Evolutionary conservation across 2,797 vertebrate species (phyloP), one percentile per base, ranked within the genome.

Genomic region (Euthynnus affinis): DNA sequence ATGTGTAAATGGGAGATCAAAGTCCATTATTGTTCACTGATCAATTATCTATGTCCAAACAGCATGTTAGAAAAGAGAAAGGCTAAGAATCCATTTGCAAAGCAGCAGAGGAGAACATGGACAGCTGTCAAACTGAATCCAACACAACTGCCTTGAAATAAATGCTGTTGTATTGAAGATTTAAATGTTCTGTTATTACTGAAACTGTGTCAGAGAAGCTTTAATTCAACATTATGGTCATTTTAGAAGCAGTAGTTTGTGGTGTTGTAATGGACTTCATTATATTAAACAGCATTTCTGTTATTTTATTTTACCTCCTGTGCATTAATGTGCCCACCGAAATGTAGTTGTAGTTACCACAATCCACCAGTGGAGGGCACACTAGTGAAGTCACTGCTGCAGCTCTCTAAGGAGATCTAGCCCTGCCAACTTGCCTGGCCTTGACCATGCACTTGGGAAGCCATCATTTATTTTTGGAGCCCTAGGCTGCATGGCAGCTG

Each of bases 391-490:
- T 69, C 74, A 46, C 80, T 52, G 63, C 80, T 55, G 1, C 57
- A 22, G 49, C 58, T 80, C 78, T 83, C 53, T 1, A 64, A 87
- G 77, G 76, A 85, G 74, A 53, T 48, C 13, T 56, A 23, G 78
- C 62, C 80, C 78, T 93, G 93, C 91, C 92, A 94, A 87, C 84
- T 83, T 49, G 79, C 83, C 83, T 87, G 92, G 93, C 92, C 90
- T 91, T 93, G 93, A 92, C 90, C 88, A 60, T 73, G 86, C 90
- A 91, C 85, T 90, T 85, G 89, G 89, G 91, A 92, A 83, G 80
- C 76, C 83, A 87, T 89, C 88, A 86, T 94, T 94, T 95, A 94
- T 94, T 94, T 94, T 91, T 92, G 93, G 93, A 93, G 87, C 88
- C 84, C 63, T 83, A 79, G 87, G 88, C 92, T 90, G 86, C 84